These are phyloP conservation scores for Laothoe populi DNA, from an alignment of 2,888 invertebrate genomes.

Conservation along the genomic window DNA sequence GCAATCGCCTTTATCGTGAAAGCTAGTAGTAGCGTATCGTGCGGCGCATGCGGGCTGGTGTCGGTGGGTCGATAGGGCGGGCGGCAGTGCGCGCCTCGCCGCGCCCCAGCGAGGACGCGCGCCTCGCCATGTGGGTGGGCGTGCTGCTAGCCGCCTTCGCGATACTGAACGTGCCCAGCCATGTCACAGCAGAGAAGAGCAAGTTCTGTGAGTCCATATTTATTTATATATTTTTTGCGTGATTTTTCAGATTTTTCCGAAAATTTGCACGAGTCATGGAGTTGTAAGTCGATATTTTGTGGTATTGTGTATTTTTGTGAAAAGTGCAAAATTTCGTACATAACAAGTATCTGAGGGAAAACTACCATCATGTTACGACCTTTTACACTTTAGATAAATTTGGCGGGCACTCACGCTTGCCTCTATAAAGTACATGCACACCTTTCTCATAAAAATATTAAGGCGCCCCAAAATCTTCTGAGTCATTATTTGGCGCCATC, in stretches of 20 bases:
- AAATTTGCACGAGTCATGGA: not conserved
- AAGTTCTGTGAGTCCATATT: conserved; percentile 78
- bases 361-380: not conserved
- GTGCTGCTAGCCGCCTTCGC: conserved; percentile 65
- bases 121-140: conserved; percentile 78
- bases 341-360: not conserved
- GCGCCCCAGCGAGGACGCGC: conserved; percentile 67
- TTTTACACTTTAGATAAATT: not conserved
- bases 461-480: not conserved
- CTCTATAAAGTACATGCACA: not conserved
- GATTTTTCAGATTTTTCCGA: not conserved
- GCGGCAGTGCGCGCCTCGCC: conserved; percentile 64
- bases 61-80: conserved; percentile 49
- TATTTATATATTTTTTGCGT: conserved; percentile 20
- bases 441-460: not conserved
- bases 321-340: not conserved
- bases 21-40: conserved; percentile 23
- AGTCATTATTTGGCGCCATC: conserved; percentile 14
- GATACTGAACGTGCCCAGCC: conserved; percentile 59
- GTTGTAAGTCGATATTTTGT: not conserved
- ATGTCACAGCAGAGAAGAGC: conserved; percentile 78
- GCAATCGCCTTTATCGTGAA: not conserved
- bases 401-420: conserved; percentile 5
- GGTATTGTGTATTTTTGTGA: not conserved
- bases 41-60: conserved; percentile 39